Base-by-base conservation (phyloP, 2,888 invertebrate species). In the Euzetes globulus region DNA sequence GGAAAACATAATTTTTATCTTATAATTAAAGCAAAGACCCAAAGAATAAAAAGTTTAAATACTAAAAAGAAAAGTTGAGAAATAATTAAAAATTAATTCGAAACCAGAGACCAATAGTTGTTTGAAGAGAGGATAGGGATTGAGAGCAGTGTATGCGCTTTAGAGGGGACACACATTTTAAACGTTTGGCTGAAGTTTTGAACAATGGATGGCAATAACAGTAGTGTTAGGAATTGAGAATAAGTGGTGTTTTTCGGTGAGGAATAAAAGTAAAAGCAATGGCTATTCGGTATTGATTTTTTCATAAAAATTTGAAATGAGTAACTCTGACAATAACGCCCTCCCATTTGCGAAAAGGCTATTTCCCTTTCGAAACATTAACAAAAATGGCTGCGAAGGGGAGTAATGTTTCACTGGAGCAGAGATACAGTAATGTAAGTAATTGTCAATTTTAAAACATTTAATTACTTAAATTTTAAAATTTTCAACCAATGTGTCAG, bases 241-340 rank as follows among this genome's bases (percentile, higher is more conserved):
- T 63, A 13, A 63, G 63, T 63, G 17, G 17, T 63, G 29, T 33
- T 55, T 55, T 55, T 55, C 22, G 55, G 41, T 45, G 41, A 41
- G 68, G 22, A 68, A 68, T 68, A 63, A 63, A 63, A 63, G 63
- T 33, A 33, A 63, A 68, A 41, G 68, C 68, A 68, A 68, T 68
- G 68, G 68, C 68, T 68, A 68, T 68, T 68, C 22, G 11, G 37
- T 68, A 68, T 68, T 33, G 68, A 68, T 68, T 68, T 68, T 37
- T 68, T 68, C 41, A 68, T 68, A 68, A 68, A 68, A 68, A 68
- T 68, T 68, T 68, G 37, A 37, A 68, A 68, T 68, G 68, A 68
- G 68, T 68, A 68, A 68, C 68, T 68, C 68, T 68, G 68, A 68
- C 68, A 68, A 68, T 68, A 68, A 68, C 68, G 68, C 68, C 68